Base-by-base conservation (phyloP, 2,113 vertebrate species). In the Chloropsis hardwickii region DNA sequence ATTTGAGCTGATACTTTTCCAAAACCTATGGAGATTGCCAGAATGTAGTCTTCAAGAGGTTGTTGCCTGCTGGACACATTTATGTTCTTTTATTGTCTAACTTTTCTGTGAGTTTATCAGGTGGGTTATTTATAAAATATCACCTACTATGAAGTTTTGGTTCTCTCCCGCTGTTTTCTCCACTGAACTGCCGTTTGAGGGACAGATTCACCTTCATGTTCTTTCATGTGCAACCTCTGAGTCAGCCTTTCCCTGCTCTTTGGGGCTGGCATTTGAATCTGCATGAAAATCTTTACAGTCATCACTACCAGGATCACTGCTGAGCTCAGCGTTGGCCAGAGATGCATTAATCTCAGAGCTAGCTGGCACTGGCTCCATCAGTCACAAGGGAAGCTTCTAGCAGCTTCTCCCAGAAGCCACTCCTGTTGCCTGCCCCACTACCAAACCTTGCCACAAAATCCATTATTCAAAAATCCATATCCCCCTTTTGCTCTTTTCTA, bases 1-100 rank as follows among this genome's bases (percentile, higher is more conserved):
- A 87, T 88, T 69, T 74, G 60, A 84, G 40, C 28, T 70, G 74
- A 90, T 58, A 44, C 47, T 56, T 92, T 85, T 80, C 54, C 76
- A 80, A 72, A 92, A 54, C 33, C 54, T 91, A 86, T 79, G 61
- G 44, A 86, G 53, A 21, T 51, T 86, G 44, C 78, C 73, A 60
- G 81, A 29, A 12, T 2, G 0, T n/a, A 29, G 35, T 83, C 76
- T 70, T 53, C 29, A 31, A 39, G 54, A 85, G 33, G 29, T 39
- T 31, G 33, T 12, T 85, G 60, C 39, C 35, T 31, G 27, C 62
- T 58, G 47, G 72, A 72, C 11, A 28, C 0, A 0, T 65, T 90
- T 24, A 14, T 50, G 5, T 37, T 35, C n/a, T 73, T 54, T 58
- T 53, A 22, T 47, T 4, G 0, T 54, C 27, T 64, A 56, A 62